Evolutionary conservation across 2,797 vertebrate genomes (phyloP), one percentile per base, ranked within the genome.

Genomic region (Xiphorhynchus erythropygius): DNA sequence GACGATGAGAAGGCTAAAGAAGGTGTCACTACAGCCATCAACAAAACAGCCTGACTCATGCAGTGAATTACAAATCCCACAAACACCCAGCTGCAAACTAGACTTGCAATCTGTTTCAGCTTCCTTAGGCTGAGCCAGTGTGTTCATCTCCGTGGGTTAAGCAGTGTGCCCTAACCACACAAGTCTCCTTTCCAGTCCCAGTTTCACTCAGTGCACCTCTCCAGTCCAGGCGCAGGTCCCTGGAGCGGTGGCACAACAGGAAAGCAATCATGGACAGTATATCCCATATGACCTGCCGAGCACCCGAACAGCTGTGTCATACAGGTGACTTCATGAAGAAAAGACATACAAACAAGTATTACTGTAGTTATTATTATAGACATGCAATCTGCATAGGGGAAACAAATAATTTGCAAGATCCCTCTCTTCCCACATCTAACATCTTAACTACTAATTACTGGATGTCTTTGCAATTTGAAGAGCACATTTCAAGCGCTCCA

Each of bases 121-220:
- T 80, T 59, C 41, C 55, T 64, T 70, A 0, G 1, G 33, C 35
- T 39, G n/a, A 78, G 41, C 59, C 7, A 6, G 42, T 2, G 23
- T 18, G 8, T 24, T 60, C 59, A 37, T 10, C 28, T 22, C 1
- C 1, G 15, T 5, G 6, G 11, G 53, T 56, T 37, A 81, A 39
- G 23, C 55, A 60, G 18, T 0, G 5, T 8, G 50, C 33, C 25
- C 32, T 14, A 47, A 60, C 18, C 37, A 87, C 67, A 80, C 4
- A 6, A 0, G 0, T 28, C 27, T 10, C 41, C 80, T 56, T 18
- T 28, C 64, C 37, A 63, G 33, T 7, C 37, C 37, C 5, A 5
- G 47, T 39, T 33, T 39, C 56, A 5, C 50, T n/a, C 2, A 0
- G 33, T 9, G 30, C 74, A 47, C 25, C 27, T 60, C 53, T 69